Base-by-base conservation (phyloP, 2,888 invertebrate species). In the Oxyteleia sp. region DNA sequence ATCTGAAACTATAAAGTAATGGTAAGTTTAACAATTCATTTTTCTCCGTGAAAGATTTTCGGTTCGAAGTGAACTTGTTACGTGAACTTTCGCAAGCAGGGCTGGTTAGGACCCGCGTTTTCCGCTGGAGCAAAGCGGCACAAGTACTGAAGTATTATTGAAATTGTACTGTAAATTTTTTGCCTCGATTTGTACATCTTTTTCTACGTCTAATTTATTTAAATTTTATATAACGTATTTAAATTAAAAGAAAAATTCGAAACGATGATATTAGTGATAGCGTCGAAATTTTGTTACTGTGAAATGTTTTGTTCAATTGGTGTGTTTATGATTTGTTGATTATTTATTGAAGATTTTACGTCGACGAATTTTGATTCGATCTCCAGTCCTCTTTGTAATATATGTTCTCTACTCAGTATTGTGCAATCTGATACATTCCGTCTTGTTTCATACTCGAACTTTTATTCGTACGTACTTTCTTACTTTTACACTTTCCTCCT, bases 401-500 rank as follows among this genome's bases (percentile, higher is more conserved):
- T 91, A 88, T 84, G 84, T 87, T 87, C 79, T 45, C 68, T 87
- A 88, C 87, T 88, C 87, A 91, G 89, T 91, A 91, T 90, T 90
- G 92, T 93, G 92, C 93, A 93, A 93, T 93, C 90, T 90, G 41
- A 91, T 88, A 91, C 92, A 92, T 92, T 93, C 91, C 92, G 91
- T 81, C 74, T 81, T 38, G 45, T 74, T 81, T 81, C 64, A 20
- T 88, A 84, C 75, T 78, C 47, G 85, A 59, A 78, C 82, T 85
- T 87, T 84, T 85, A 82, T 69, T 49, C 61, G 38, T 85, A 86
- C 78, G 85, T 82, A 84, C 32, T 53, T 74, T 53, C 5, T 68
- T 80, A 80, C 57, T 72, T 74, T 35, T 61, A 61, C 43, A 80
- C 85, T 89, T 90, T 89, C 89, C 90, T 89, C 88, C 84, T 86